Evolutionary conservation across 2,113 vertebrate species (phyloP), one percentile per base, ranked within the genome.

Genomic region (Tetrax tetrax): DNA sequence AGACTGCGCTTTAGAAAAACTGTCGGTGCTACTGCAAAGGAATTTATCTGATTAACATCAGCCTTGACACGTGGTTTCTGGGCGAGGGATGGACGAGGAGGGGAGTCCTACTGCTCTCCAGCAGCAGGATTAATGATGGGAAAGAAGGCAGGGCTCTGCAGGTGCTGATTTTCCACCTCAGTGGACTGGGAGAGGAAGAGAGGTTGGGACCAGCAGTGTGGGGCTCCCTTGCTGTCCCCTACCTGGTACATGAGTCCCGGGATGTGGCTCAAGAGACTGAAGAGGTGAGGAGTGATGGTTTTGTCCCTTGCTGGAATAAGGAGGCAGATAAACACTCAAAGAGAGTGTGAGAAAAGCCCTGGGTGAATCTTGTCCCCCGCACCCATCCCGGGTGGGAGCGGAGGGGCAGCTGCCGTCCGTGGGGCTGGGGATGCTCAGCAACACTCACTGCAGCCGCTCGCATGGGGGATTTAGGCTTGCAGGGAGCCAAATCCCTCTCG

Each of bases 11-110:
- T 96, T 96, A 97, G 95, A 96, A 96, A 97, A 97, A 97, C 77
- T 81, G 96, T 94, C 97, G 93, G 96, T 97, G 96, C 51, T 80
- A 35, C 87, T 76, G 96, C 79, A 6, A 75, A 97, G 93, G 95
- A 97, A 95, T 97, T 97, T 97, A 90, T 97, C 96, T 97, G 97
- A 96, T 98, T 97, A 97, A 94, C 75, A 69, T 87, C 92, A 96
- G 83, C 92, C 83, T 90, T 95, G 84, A 69, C 91, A 84, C n/a
- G 65, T 78, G 91, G 87, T 83, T 91, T 80, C 94, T 15, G 71
- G 22, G 21, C 29, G 57, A 70, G 59, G 66, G 69, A 65, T 59
- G 90, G 89, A 89, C 75, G 59, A 85, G 70, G 57, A 61, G 27
- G 70, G 38, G 47, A 51, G 70, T 90, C 87, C 76, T 87, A 77